Conservation (phyloP, 2,113 vertebrate genomes). For the Narcine bancroftii region DNA sequence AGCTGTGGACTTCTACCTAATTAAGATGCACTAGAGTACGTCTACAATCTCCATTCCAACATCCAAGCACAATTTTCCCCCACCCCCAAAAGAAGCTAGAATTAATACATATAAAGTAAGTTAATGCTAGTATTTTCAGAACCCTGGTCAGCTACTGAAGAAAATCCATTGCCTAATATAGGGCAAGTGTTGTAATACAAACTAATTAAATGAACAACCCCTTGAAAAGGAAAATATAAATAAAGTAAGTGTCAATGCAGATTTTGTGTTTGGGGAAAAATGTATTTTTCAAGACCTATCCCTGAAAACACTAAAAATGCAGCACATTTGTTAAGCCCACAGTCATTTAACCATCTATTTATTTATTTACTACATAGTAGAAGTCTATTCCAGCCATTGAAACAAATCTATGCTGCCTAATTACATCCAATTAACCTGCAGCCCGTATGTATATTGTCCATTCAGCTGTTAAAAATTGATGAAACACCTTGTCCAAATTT, state of each 20-base stretch:
- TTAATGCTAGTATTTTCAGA: slow-evolving; percentile 2
- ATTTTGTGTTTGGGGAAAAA: background rate
- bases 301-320: background rate
- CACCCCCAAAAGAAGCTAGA: background rate
- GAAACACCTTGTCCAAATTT: background rate
- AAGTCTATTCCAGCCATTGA: too few species aligned
- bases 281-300: background rate
- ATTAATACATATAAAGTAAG: background rate
- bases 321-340: background rate
- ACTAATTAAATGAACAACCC: too few species aligned
- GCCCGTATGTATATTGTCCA: too few species aligned
- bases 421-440: too few species aligned
- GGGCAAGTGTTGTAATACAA: background rate
- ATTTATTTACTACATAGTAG: too few species aligned
- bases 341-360: background rate
- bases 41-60: background rate
- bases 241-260: background rate
- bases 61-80: background rate
- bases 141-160: slow-evolving; percentile 13
- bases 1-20: background rate
- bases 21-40: background rate
- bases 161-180: background rate
- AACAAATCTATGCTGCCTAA: too few species aligned
- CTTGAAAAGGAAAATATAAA: background rate
- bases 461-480: background rate